These are phyloP conservation scores for Clanis bilineata DNA, from an alignment of 2,888 invertebrate genomes.

Conservation along the genomic window DNA sequence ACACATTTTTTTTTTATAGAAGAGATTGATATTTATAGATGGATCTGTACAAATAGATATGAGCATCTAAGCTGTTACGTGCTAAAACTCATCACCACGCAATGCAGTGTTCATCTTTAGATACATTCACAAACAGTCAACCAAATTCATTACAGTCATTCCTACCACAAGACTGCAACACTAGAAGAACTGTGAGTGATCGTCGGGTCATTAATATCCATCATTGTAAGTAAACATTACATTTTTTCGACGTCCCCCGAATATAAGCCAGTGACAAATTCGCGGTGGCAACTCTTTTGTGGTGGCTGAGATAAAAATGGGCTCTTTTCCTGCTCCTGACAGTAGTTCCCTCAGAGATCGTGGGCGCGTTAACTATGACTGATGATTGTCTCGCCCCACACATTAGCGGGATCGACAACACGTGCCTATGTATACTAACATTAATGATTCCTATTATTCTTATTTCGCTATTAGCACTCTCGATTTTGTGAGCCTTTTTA, in stretches of 20 bases:
- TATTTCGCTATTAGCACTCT: conserved; percentile 31
- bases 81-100: background rate
- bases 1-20: no score
- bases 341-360: conserved; percentile 51
- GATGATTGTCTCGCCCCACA: conserved; percentile 69
- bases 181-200: conserved; percentile 28
- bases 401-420: conserved; percentile 54
- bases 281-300: conserved; percentile 73
- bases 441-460: conserved; percentile 54
- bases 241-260: conserved; percentile 47
- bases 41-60: no score
- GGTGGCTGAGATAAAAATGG: conserved; percentile 71
- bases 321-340: conserved; percentile 64
- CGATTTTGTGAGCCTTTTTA: no score
- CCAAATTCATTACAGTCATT: conserved; percentile 4
- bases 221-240: conserved; percentile 53
- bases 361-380: conserved; percentile 66
- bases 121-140: background rate
- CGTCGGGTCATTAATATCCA: conserved; percentile 62
- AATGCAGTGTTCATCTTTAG: background rate
- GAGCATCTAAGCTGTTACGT: no score
- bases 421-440: conserved; percentile 55
- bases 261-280: conserved; percentile 75
- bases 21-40: no score
- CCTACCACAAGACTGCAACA: background rate